Conservation (phyloP, 1,140 invertebrate genomes). For the Lucilia sericata region DNA sequence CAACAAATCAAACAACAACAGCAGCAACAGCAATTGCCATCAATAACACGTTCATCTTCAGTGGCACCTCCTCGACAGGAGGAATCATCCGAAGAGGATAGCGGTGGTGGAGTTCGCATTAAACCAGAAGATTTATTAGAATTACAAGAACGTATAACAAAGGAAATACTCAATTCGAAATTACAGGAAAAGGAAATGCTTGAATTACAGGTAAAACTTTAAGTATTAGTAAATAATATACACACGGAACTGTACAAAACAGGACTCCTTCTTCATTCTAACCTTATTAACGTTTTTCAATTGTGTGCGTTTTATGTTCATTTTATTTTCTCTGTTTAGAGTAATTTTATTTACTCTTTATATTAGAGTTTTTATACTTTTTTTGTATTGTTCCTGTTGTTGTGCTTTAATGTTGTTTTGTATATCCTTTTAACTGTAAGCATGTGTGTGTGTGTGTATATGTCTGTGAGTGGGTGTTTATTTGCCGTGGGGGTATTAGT, state of each 20-base stretch:
- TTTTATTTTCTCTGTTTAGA: background rate
- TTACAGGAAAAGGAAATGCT: slow-evolving; percentile 65
- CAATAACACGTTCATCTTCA: slow-evolving; percentile 4
- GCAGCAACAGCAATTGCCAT: background rate
- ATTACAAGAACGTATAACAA: slow-evolving; percentile 64
- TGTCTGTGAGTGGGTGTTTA: background rate
- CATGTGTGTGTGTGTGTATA: background rate
- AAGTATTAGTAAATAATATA: background rate
- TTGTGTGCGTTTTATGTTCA: background rate
- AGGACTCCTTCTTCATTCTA: background rate
- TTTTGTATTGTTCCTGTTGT: background rate
- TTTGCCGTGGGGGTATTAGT: background rate
- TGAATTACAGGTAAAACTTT: slow-evolving; percentile 61
- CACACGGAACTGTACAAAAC: background rate
- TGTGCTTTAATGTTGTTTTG: background rate
- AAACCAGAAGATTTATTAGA: slow-evolving; percentile 62
- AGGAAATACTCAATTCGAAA: slow-evolving; percentile 66
- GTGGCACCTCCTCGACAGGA: slow-evolving; percentile 29
- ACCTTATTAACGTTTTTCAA: background rate
- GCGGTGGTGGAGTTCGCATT: slow-evolving; percentile 48
- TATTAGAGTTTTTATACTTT: background rate
- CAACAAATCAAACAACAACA: slow-evolving; percentile 19
- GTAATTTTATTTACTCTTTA: background rate
- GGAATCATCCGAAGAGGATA: slow-evolving; percentile 45
- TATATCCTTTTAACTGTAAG: background rate